Evolutionary conservation across 2,113 vertebrate species (phyloP), one percentile per base, ranked within the genome.

Genomic region (Cichladusa arquata): DNA sequence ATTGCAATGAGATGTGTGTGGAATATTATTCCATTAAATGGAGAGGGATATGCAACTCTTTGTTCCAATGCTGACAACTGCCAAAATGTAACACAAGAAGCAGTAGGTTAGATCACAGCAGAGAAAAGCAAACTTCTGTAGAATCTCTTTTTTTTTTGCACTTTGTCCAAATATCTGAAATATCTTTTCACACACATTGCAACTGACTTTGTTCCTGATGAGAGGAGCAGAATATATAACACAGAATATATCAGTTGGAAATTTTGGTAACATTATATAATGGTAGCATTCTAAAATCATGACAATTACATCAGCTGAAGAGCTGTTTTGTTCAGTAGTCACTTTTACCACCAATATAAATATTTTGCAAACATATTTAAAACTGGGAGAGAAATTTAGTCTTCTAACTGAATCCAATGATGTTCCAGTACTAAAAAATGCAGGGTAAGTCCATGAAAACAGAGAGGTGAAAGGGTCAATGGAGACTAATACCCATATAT

Each of bases 121-220:
- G 34, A 88, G 74, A 73, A 88, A 81, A 71, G n/a, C 8, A 83
- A 54, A 36, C 10, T 72, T 90, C 40, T 50, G 18, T 45, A 82
- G 31, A 12, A 70, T 36, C 29, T 66, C 8, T 40, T n/a, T 44
- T 79, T 60, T 78, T 77, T 78, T n/a, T 11, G 24, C 25, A 51
- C 19, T 91, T 91, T 60, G 57, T 45, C 66, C 69, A 47, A 67
- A 47, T 42, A 66, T 31, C n/a, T 81, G n/a, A 90, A 89, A 65
- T 60, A 71, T 26, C 24, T 86, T 81, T 45, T 64, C 33, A 40
- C 11, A 69, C 11, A 76, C 2, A 44, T 25, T 70, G 38, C 26
- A 71, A 24, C 9, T 72, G 34, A 71, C 36, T 81, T 77, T 28
- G 53, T 14, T 86, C 38, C 40, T 69, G 45, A 25, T 57, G 19